Evolutionary conservation across 1,140 invertebrate species (phyloP), one percentile per base, ranked within the genome.

Genomic region (Aphis craccivora): DNA sequence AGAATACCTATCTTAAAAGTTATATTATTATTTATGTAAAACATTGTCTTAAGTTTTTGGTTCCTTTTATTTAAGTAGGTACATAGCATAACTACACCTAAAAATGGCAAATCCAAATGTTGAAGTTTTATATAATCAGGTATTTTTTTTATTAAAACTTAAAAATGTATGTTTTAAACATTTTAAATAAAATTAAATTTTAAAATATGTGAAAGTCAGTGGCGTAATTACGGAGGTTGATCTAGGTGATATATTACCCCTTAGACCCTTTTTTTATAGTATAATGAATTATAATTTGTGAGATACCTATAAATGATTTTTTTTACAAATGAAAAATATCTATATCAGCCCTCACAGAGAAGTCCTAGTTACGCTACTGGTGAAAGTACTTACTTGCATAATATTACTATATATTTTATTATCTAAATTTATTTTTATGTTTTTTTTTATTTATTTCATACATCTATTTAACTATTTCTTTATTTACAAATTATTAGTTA

Each of bases 41-140:
- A 51, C 48, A 76, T 76, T 76, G 14, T 76, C n/a, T 18, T 18
- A 2, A n/a, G 18, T 76, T 76, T 76, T 22, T 18, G 0, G 7
- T 83, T 37, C 35, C 20, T 20, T 83, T 23, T 83, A 22, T 23
- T 45, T 14, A 43, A 43, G 2, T 45, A 84, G 25, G 4, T n/a
- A 30, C n/a, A 76, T n/a, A 18, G 18, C 48, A n/a, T 30, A 48
- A 2, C 11, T 22, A 51, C 7, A 89, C 1, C 23, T 30, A 88
- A 37, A 55, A 55, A 89, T 89, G 88, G 90, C 90, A n/a, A 76
- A 91, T 76, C 40, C 90, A 45, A 91, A 45, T 76, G 90, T 91
- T 30, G n/a, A 91, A 91, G 40, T 91, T 43, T 18, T 48, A 45
- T 91, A 91, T 45, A 91, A 91, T 45, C 37, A 91, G 55, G 90